Evolutionary conservation across 2,797 vertebrate genomes (phyloP).

Genomic region (Hypotaenidia okinawae): DNA sequence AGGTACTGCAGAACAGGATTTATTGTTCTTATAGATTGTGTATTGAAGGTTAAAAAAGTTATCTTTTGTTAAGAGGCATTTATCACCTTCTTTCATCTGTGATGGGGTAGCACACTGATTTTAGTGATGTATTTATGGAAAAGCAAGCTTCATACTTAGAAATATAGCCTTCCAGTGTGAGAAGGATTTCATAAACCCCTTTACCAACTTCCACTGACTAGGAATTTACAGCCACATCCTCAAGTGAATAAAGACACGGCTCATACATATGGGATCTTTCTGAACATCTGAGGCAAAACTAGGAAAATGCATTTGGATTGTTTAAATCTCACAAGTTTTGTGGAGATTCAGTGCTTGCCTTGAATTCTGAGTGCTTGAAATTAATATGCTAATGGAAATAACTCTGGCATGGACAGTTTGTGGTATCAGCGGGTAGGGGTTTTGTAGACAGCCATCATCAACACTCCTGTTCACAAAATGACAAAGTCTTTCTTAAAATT

Average conservation of each 20-base stretch:
- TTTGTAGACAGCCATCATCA: not conserved
- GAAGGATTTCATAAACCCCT: slow-evolving; percentile 7
- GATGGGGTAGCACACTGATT: not conserved
- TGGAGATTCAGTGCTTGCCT: not conserved
- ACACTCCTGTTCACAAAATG: not conserved
- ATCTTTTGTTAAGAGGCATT: not conserved
- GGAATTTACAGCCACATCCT: not conserved
- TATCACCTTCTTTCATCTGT: not conserved
- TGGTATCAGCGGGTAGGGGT: not conserved
- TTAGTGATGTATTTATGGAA: not conserved
- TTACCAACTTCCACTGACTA: not conserved
- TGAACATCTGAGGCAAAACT: not conserved
- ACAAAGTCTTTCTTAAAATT: not conserved
- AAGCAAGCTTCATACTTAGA: not conserved
- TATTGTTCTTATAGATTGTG: not conserved
- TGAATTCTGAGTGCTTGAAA: slow-evolving; percentile 12
- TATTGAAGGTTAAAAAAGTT: not conserved
- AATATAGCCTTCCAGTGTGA: not conserved
- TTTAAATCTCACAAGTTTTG: not conserved
- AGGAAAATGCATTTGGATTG: not conserved
- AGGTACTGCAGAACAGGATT: not conserved
- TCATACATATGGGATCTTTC: not conserved
- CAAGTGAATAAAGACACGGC: not conserved
- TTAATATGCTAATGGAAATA: slow-evolving; percentile 34
- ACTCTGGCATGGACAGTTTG: not conserved